Evolutionary conservation across 2,797 vertebrate species (phyloP).

Genomic region (Danio kyathit): DNA sequence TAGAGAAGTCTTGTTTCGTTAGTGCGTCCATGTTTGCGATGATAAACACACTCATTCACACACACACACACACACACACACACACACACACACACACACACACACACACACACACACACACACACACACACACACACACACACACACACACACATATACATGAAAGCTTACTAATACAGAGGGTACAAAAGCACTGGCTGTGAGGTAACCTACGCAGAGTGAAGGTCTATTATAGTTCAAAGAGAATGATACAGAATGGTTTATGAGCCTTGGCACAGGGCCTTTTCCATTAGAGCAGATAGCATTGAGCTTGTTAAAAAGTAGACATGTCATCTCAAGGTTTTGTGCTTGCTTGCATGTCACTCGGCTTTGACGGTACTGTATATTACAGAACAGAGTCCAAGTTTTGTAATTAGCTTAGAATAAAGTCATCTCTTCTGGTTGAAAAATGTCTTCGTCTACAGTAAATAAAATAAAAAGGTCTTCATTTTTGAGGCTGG

Average conservation of each 20-base stretch:
- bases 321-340: slow-evolving; percentile 59
- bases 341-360: slow-evolving; percentile 44
- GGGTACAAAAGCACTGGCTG: slow-evolving; percentile 56
- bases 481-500: slow-evolving; percentile 47
- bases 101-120: slow-evolving; percentile 6
- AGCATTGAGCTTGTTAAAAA: slow-evolving; percentile 60
- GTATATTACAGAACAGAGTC: slow-evolving; percentile 28
- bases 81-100: slow-evolving; percentile 16
- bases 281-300: slow-evolving; percentile 61
- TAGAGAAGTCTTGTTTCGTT: slow-evolving; percentile 47
- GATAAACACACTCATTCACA: slow-evolving; percentile 37
- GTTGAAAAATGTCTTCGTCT: background rate
- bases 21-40: slow-evolving; percentile 40
- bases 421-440: slow-evolving; percentile 20
- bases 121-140: slow-evolving; percentile 37
- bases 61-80: slow-evolving; percentile 2
- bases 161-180: slow-evolving; percentile 48
- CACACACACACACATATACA: background rate
- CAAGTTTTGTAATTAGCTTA: slow-evolving; percentile 55
- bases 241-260: slow-evolving; percentile 64
- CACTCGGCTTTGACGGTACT: slow-evolving; percentile 41
- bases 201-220: slow-evolving; percentile 55
- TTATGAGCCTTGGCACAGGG: slow-evolving; percentile 58
- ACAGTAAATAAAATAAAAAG: no score
- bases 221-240: slow-evolving; percentile 64